A percentile compares a stretch with the other conserved stretches of the same genome.
Conservation (phyloP, 2,888 invertebrate species). For the Tuta absoluta region DNA sequence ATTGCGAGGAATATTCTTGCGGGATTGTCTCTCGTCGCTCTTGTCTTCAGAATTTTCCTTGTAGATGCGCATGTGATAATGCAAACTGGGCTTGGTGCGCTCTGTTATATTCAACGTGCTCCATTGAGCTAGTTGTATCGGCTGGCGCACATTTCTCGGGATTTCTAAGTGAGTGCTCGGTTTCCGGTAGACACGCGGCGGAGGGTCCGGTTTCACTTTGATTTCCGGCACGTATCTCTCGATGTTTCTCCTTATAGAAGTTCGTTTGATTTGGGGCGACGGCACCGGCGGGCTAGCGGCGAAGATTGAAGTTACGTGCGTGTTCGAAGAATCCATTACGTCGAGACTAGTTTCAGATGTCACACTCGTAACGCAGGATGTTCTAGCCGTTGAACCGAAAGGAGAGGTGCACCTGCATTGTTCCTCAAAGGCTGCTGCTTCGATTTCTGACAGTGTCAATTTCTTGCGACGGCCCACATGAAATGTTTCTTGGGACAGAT, state of each 20-base stretch:
- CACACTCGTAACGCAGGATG: conserved; percentile 82
- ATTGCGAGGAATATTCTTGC: conserved; percentile 60
- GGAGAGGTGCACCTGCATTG: conserved; percentile 88
- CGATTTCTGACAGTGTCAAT: conserved; percentile 80
- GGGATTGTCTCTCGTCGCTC: conserved; percentile 54
- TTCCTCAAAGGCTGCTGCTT: conserved; percentile 83
- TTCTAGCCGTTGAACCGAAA: conserved; percentile 86
- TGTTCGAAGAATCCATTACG: conserved; percentile 76
- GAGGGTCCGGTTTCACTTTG: conserved; percentile 70
- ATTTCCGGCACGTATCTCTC: conserved; percentile 71
- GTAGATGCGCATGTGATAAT: conserved; percentile 78
- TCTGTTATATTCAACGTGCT: conserved; percentile 76
- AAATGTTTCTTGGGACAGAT: conserved; percentile 58
- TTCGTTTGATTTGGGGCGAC: conserved; percentile 75
- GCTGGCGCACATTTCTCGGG: conserved; percentile 74
- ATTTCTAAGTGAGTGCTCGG: conserved; percentile 73
- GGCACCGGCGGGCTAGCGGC: conserved; percentile 69
- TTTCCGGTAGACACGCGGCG: conserved; percentile 71
- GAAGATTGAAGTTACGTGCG: conserved; percentile 76
- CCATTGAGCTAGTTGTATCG: conserved; percentile 65
- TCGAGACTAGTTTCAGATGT: conserved; percentile 81
- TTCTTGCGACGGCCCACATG: conserved; percentile 60
- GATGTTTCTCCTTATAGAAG: conserved; percentile 72
- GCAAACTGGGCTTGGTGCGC: conserved; percentile 72
- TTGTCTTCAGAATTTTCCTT: conserved; percentile 59